Evolutionary conservation across 1,140 invertebrate genomes (phyloP).

Genomic region (Drosophila takahashii): DNA sequence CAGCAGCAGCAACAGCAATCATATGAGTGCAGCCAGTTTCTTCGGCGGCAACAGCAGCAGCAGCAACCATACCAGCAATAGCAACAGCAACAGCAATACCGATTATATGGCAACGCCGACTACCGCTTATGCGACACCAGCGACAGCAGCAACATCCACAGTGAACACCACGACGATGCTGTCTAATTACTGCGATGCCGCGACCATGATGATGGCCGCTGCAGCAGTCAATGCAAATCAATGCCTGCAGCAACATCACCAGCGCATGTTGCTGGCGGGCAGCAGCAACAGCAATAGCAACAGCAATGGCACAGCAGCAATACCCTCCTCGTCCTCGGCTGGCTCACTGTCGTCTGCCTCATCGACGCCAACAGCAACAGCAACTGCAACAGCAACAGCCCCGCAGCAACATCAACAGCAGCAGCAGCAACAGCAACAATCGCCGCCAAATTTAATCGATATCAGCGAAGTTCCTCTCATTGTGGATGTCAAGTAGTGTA

Average conservation of each 20-base stretch:
- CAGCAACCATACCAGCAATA: slow-evolving; percentile 24
- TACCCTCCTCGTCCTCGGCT: slow-evolving; percentile 52
- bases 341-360: slow-evolving; percentile 73
- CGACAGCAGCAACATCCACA: slow-evolving; percentile 50
- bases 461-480: slow-evolving; percentile 85
- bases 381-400: slow-evolving; percentile 38
- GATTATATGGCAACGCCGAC: slow-evolving; percentile 65
- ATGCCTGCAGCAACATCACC: slow-evolving; percentile 82
- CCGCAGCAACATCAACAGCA: slow-evolving; percentile 52
- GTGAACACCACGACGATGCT: slow-evolving; percentile 79
- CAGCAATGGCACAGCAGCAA: slow-evolving; percentile 32
- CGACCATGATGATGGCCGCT: slow-evolving; percentile 84
- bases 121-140: slow-evolving; percentile 63
- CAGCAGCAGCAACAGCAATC: slow-evolving; percentile 47
- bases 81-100: slow-evolving; percentile 31
- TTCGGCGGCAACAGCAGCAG: slow-evolving; percentile 41
- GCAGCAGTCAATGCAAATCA: slow-evolving; percentile 84
- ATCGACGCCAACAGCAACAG: slow-evolving; percentile 66
- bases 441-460: slow-evolving; percentile 84
- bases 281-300: slow-evolving; percentile 27
- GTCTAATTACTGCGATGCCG: slow-evolving; percentile 84
- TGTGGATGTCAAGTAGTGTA: slow-evolving; percentile 85
- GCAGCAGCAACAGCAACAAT: slow-evolving; percentile 64
- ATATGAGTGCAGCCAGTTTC: slow-evolving; percentile 62
- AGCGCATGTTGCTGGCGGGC: slow-evolving; percentile 69